Evolutionary conservation across 2,888 invertebrate species (phyloP).

Genomic region (Crocallis elinguaria): DNA sequence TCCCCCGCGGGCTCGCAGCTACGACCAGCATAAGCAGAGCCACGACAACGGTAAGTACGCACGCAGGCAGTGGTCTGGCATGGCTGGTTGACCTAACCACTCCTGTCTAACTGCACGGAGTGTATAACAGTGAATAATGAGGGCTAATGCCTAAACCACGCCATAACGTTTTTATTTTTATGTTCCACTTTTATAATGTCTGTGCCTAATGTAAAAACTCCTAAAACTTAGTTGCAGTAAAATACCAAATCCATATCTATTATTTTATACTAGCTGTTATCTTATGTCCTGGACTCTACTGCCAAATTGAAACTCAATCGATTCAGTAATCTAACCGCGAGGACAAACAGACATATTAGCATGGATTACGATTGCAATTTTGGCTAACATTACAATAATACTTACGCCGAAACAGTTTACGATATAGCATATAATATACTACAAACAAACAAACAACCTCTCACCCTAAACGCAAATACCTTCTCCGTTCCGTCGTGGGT

Average conservation of each 20-base stretch:
- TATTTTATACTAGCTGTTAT: too few relatives aligned
- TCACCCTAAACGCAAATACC: too few relatives aligned
- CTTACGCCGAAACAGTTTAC: too few relatives aligned
- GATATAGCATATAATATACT: too few relatives aligned
- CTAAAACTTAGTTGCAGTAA: conserved; percentile 30
- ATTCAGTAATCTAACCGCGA: too few relatives aligned
- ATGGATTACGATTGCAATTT: too few relatives aligned
- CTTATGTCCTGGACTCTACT: too few relatives aligned
- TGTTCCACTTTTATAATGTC: neutral
- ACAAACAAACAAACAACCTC: too few relatives aligned
- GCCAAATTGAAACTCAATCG: too few relatives aligned
- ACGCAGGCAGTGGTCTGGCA: conserved; percentile 1
- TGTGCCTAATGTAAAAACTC: neutral
- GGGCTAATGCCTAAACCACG: conserved; percentile 23
- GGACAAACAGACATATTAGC: too few relatives aligned
- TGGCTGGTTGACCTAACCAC: conserved; percentile 17
- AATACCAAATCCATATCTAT: conserved; percentile 2
- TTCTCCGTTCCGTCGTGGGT: too few relatives aligned
- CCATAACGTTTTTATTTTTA: neutral
- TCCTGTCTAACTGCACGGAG: conserved; percentile 19
- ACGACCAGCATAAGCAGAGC: conserved; percentile 78
- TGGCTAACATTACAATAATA: too few relatives aligned
- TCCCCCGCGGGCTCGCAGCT: conserved; percentile 76
- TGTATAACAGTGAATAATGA: neutral
- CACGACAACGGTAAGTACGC: conserved; percentile 73